Percentiles rank a stretch among this genome's conserved stretches.
Evolutionary conservation across 2,113 vertebrate species (phyloP).

Genomic region (Indicator indicator): DNA sequence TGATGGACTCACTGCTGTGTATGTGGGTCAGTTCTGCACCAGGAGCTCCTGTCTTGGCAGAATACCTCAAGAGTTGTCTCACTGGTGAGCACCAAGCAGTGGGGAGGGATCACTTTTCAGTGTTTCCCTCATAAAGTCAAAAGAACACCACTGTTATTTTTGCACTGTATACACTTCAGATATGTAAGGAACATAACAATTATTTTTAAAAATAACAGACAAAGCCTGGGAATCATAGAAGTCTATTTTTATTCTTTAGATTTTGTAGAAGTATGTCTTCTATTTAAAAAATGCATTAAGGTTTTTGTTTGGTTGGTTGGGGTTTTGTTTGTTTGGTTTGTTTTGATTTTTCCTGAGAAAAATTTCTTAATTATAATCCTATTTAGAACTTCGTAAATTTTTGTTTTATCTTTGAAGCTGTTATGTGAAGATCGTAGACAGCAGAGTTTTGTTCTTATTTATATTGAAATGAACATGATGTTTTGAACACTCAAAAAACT

Average conservation of each 20-base stretch:
- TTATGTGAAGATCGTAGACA: not conserved
- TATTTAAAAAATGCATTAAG: not conserved
- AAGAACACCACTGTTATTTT: not conserved
- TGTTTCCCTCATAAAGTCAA: not conserved
- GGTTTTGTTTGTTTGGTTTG: no score
- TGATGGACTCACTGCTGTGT: not conserved
- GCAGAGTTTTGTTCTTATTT: not conserved
- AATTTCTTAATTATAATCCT: not conserved
- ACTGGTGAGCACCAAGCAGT: accelerated
- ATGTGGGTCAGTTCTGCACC: no score
- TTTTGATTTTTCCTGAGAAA: not conserved
- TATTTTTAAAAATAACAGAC: accelerated
- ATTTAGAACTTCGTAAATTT: not conserved
- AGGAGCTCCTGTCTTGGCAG: accelerated
- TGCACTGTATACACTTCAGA: not conserved
- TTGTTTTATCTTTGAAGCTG: not conserved
- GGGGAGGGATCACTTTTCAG: not conserved
- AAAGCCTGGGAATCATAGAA: not conserved
- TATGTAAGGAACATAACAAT: not conserved
- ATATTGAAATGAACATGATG: not conserved
- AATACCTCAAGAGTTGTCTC: not conserved
- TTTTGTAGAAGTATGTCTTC: not conserved
- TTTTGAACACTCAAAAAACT: not conserved
- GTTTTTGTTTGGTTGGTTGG: no score
- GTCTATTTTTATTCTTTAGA: not conserved